Evolutionary conservation across 2,888 invertebrate species (phyloP).

Genomic region (Caenorhabditis drosophilae): DNA sequence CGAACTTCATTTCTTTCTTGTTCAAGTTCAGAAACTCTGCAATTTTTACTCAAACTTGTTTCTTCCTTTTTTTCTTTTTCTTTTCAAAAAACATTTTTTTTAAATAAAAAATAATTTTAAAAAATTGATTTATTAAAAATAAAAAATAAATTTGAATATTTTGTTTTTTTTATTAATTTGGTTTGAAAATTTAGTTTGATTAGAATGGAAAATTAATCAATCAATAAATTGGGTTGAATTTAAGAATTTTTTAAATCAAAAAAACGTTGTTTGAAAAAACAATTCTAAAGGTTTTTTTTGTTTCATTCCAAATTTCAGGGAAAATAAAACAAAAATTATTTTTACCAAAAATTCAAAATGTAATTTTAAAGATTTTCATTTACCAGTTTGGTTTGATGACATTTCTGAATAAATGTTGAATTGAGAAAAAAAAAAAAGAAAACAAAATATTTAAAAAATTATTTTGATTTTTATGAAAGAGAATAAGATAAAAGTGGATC

Average conservation of each 20-base stretch:
- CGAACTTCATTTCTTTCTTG: slow-evolving; percentile 19
- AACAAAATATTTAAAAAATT: too few relatives aligned
- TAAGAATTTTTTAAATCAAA: too few relatives aligned
- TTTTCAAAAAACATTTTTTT: neutral
- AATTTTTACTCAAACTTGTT: slow-evolving; percentile 3
- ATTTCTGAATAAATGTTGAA: slow-evolving; percentile 38
- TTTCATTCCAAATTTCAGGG: slow-evolving; percentile 30
- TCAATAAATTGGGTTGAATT: too few relatives aligned
- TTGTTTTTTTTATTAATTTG: too few relatives aligned
- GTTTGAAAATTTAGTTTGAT: too few relatives aligned
- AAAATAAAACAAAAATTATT: too few relatives aligned
- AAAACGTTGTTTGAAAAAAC: too few relatives aligned
- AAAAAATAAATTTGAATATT: neutral
- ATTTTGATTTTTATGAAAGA: slow-evolving; percentile 2
- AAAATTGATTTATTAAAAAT: neutral
- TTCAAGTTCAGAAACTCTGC: slow-evolving; percentile 27
- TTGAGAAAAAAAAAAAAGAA: too few relatives aligned
- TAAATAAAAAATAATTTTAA: neutral
- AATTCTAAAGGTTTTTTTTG: slow-evolving; percentile 20
- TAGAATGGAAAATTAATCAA: too few relatives aligned
- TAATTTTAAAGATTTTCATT: too few relatives aligned
- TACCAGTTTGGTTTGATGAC: too few relatives aligned
- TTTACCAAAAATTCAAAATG: too few relatives aligned
- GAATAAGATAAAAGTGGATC: slow-evolving; percentile 43
- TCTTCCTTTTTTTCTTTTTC: neutral